These are phyloP conservation scores for Chionis minor DNA, from an alignment of 2,113 vertebrate species.

Conservation along the genomic window DNA sequence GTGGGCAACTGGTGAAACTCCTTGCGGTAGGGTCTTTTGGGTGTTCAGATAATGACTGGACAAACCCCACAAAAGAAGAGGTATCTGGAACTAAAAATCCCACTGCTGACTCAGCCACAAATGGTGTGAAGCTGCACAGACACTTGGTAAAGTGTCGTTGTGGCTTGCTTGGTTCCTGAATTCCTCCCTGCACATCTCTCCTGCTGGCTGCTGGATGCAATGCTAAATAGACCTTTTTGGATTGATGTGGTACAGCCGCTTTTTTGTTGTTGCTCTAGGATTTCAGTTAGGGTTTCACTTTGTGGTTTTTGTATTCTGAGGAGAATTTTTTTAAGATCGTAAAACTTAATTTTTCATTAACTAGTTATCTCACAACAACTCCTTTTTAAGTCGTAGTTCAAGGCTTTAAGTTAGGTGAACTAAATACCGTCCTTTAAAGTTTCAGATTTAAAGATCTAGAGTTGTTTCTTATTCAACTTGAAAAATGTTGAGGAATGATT, in stretches of 20 bases:
- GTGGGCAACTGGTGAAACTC: not conserved
- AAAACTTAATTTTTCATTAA: constrained; percentile 33
- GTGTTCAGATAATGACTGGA: not conserved
- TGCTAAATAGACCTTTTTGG: not conserved
- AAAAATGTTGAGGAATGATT: not conserved
- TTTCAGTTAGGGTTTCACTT: not conserved
- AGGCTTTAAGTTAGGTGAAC: not conserved
- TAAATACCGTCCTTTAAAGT: not conserved
- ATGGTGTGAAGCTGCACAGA: not conserved
- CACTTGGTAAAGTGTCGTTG: not conserved
- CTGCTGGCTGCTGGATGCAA: not conserved
- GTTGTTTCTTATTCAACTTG: not conserved
- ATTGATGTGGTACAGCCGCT: not conserved
- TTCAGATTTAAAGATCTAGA: not conserved
- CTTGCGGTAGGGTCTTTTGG: not conserved
- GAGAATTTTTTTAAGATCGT: not conserved
- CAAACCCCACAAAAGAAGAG: not conserved
- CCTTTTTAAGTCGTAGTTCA: not conserved
- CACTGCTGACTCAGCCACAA: not conserved
- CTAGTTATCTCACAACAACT: not conserved
- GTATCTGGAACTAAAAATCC: not conserved
- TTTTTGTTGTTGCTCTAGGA: not conserved
- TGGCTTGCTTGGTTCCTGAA: not conserved
- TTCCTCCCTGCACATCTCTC: not conserved
- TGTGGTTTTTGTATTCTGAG: not conserved